Conservation (phyloP, 2,888 invertebrate species). For the Lamellibrachia columna region DNA sequence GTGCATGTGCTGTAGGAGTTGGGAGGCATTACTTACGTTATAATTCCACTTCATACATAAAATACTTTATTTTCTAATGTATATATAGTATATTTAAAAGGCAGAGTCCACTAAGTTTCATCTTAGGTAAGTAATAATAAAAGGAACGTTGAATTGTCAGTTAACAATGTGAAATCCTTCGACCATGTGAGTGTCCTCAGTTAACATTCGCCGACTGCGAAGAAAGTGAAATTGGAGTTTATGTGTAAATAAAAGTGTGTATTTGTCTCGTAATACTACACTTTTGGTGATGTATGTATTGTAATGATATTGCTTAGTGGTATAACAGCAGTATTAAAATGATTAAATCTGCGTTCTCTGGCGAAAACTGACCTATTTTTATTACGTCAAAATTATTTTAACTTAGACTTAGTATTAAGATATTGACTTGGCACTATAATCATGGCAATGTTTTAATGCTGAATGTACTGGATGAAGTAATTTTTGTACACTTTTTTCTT, state of each 20-base stretch:
- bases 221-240: background rate
- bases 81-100: conserved; percentile 9
- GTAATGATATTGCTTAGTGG: background rate
- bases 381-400: background rate
- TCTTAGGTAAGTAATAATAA: conserved; percentile 2
- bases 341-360: background rate
- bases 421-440: background rate
- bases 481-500: background rate
- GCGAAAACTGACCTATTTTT: background rate
- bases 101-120: conserved; percentile 11
- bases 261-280: background rate
- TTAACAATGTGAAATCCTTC: background rate
- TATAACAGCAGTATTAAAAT: background rate
- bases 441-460: background rate
- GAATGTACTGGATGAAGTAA: background rate
- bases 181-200: conserved; percentile 10
- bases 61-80: conserved; percentile 4
- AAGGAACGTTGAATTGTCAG: background rate
- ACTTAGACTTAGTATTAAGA: background rate
- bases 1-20: background rate
- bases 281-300: background rate
- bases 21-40: conserved; percentile 10
- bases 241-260: background rate
- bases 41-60: conserved; percentile 4
- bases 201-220: conserved; percentile 16